Conservation (phyloP, 2,888 invertebrate species). For the Geophilus truncorum region DNA sequence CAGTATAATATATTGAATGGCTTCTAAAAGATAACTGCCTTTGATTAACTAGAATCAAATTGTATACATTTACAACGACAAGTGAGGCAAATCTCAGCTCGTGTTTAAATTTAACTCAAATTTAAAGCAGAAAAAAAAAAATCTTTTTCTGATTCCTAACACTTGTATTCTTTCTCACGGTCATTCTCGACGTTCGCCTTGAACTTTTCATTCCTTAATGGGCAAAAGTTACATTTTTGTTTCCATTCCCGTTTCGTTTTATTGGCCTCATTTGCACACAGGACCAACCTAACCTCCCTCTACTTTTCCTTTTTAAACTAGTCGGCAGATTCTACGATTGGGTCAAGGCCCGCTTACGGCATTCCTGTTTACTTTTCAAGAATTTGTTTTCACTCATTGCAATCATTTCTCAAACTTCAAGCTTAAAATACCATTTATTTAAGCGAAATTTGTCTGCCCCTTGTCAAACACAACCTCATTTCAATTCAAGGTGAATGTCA, state of each 20-base stretch:
- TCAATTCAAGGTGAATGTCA: slow-evolving; percentile 2
- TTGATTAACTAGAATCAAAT: not conserved
- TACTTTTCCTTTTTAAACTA: not conserved
- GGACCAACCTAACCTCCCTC: not conserved
- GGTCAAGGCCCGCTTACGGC: not conserved
- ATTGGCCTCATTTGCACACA: slow-evolving; percentile 15
- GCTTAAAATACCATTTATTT: too few species aligned
- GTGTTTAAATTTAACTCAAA: not conserved
- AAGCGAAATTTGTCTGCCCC: not conserved
- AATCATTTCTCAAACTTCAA: too few species aligned
- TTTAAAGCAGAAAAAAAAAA: too few species aligned
- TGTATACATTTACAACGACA: not conserved
- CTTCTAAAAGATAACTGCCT: not conserved
- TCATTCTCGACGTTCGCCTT: not conserved
- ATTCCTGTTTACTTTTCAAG: not conserved
- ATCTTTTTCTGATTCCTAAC: not conserved
- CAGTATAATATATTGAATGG: not conserved
- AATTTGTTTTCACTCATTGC: too few species aligned
- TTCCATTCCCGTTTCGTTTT: slow-evolving; percentile 5
- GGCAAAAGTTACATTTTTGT: slow-evolving; percentile 13
- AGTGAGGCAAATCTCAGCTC: not conserved
- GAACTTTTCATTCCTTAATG: slow-evolving; percentile 17
- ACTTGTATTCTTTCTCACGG: not conserved
- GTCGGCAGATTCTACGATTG: not conserved
- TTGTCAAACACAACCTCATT: not conserved